Evolutionary conservation across 2,888 invertebrate genomes (phyloP), one percentile per base, ranked within the genome.

Genomic region (Lycocerus yunnanus): DNA sequence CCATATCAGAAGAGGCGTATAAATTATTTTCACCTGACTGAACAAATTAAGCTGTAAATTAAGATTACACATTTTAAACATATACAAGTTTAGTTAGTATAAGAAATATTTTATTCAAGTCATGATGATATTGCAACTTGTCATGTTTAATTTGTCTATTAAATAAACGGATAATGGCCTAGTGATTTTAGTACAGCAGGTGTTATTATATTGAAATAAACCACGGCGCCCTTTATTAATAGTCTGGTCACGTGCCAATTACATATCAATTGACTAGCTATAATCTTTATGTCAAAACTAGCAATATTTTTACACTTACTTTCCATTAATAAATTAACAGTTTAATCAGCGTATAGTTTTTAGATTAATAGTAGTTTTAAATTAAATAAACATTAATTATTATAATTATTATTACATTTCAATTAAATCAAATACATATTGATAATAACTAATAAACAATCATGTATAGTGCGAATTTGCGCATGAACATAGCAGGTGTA

Each of bases 61-160:
- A 65, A 66, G 72, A 67, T 75, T 70, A 67, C 58, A 68, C 58
- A 68, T 72, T 43, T 43, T 68, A 73, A 76, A 66, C 65, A 16
- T 65, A 65, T 24, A 24, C 4, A 18, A 3, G 4, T 18, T 18
- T 18, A 18, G 2, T 18, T 3, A 11, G 13, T 13, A 13, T 66
- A 72, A 69, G 59, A 66, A 65, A 15, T 66, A 24, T 66, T 71
- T 68, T 69, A 70, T 11, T 59, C 24, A 14, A 75, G 75, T 74
- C 71, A 78, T 69, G 78, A 80, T 82, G 82, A 83, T 79, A 81
- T 78, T 79, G 82, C 82, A 80, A 80, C 80, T 80, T 83, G 82
- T 83, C 83, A 82, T 81, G 80, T 80, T 82, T 82, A 81, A 81
- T 81, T 79, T 78, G 80, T 81, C 82, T 81, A 81, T 81, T 82